These are phyloP conservation scores for Drosophila formosana DNA, from an alignment of 2,888 invertebrate genomes.

Conservation along the genomic window DNA sequence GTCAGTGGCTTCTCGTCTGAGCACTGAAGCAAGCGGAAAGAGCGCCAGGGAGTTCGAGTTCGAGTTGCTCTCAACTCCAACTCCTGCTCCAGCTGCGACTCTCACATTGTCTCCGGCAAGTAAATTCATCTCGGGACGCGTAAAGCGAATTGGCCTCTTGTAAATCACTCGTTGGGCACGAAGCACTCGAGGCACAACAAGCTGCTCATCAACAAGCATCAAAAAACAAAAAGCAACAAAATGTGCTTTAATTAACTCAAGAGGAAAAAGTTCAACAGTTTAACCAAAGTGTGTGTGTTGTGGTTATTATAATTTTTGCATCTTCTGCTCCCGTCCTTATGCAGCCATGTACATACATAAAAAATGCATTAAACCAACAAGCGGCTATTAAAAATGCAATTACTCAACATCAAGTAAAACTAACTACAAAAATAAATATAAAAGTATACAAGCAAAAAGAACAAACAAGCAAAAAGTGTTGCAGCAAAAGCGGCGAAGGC, in stretches of 20 bases:
- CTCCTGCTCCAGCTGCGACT: constrained; percentile 6
- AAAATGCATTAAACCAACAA: constrained; percentile 53
- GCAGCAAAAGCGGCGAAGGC: constrained; percentile 39
- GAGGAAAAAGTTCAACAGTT: constrained; percentile 51
- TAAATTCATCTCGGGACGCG: constrained; percentile 12
- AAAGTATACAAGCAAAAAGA: constrained; percentile 10
- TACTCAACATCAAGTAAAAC: constrained; percentile 40
- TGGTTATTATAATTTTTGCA: constrained; percentile 31
- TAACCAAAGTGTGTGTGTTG: constrained; percentile 28
- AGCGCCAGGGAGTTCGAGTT: constrained; percentile 10
- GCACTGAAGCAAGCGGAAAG: constrained; percentile 34
- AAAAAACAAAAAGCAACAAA: constrained; percentile 16
- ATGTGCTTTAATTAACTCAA: constrained; percentile 55
- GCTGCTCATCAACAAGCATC: constrained; percentile 20
- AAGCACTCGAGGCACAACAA: constrained; percentile 56
- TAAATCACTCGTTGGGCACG: constrained; percentile 76
- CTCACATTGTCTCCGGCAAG: constrained; percentile 16
- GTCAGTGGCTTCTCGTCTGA: constrained; percentile 70
- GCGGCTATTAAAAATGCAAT: constrained; percentile 55
- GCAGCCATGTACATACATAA: constrained; percentile 75
- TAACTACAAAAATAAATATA: constrained; percentile 30
- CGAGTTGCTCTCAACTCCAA: not conserved
- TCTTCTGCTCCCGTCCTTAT: not conserved
- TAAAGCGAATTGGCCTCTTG: constrained; percentile 22
- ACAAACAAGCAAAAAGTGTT: constrained; percentile 24